A percentile compares a stretch with the other conserved stretches of the same genome.
These are phyloP conservation scores for Didymodactylos carnosus DNA, from an alignment of 2,888 invertebrate genomes.

Conservation along the genomic window DNA sequence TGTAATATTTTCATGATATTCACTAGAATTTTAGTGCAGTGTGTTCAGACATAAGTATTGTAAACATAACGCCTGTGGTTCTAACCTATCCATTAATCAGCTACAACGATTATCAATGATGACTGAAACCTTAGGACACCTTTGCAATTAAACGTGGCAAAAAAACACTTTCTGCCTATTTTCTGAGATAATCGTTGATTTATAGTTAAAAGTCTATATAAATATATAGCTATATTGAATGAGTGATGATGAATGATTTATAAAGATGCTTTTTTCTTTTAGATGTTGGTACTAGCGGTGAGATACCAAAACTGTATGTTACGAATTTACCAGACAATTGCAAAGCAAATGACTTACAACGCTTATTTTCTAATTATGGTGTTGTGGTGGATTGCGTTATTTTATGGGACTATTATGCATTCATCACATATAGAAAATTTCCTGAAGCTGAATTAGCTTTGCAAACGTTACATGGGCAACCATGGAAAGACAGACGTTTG, in stretches of 20 bases:
- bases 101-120: neutral
- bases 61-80: too few species aligned
- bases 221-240: neutral
- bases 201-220: neutral
- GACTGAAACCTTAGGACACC: neutral
- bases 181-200: neutral
- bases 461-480: neutral
- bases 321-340: conserved; percentile 12
- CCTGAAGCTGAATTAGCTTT: conserved; percentile 7
- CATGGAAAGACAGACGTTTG: conserved; percentile 4
- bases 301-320: conserved; percentile 4
- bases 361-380: conserved; percentile 1
- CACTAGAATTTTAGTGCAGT: too few species aligned
- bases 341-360: conserved; percentile 2
- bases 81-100: too few species aligned
- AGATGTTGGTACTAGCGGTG: neutral
- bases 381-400: conserved; percentile 9
- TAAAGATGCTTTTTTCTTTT: neutral
- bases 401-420: conserved; percentile 12
- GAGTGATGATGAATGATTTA: too few species aligned
- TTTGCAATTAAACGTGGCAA: neutral
- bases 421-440: conserved; percentile 2
- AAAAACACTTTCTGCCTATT: neutral
- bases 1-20: too few species aligned
- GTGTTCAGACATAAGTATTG: too few species aligned